Evolutionary conservation across 1,140 invertebrate species (phyloP).

Genomic region (Acromyrmex heyeri): DNA sequence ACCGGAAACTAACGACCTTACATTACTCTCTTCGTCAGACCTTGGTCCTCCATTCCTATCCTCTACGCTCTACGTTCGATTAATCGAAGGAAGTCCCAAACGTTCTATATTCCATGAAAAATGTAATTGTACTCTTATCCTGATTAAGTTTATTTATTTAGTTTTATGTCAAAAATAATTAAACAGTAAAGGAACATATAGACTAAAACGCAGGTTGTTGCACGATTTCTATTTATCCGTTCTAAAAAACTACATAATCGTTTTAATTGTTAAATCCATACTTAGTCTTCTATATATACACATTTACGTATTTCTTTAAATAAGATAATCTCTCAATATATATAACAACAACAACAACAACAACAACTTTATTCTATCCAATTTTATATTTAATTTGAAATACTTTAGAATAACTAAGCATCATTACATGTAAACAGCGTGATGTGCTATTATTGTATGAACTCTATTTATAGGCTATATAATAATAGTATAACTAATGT

Average conservation of each 20-base stretch:
- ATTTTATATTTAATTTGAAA: background rate
- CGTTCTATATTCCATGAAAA: background rate
- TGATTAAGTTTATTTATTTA: conserved; percentile 3
- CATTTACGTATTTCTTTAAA: background rate
- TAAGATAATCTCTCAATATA: background rate
- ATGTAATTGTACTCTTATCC: background rate
- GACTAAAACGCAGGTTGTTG: too few relatives aligned
- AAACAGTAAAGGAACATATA: too few relatives aligned
- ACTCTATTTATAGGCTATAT: background rate
- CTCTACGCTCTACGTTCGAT: conserved; percentile 36
- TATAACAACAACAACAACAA: too few relatives aligned
- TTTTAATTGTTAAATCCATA: too few relatives aligned
- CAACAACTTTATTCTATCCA: background rate
- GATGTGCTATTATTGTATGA: background rate
- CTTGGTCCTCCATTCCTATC: conserved; percentile 4
- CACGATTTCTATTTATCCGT: too few relatives aligned
- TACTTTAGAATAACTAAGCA: background rate
- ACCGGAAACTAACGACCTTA: conserved; percentile 79
- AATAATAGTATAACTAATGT: background rate
- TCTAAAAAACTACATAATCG: too few relatives aligned
- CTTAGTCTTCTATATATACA: background rate
- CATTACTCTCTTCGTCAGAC: conserved; percentile 32
- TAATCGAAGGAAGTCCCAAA: background rate
- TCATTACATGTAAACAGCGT: background rate
- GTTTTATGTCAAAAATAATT: too few relatives aligned